Base-by-base conservation (phyloP, 2,113 vertebrate genomes). In the Mixornis gularis region DNA sequence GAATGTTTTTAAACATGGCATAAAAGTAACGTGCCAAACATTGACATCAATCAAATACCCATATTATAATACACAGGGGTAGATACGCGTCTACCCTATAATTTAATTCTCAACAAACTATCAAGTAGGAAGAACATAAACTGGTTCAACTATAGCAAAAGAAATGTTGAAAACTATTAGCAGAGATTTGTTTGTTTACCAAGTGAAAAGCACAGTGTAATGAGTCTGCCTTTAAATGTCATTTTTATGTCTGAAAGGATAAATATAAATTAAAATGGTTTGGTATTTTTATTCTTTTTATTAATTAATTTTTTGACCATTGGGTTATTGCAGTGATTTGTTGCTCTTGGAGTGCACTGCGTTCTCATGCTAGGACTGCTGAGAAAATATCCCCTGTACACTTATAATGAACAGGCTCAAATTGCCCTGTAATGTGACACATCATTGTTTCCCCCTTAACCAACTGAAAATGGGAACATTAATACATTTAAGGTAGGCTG, bases 271-370 rank as follows among this genome's bases (percentile, higher is more conserved):
- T 71, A 46, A 86, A 79, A 52, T 17, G 59, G 8, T 68, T 82
- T 3, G 24, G 3, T 2, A 76, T 76, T 88, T 51, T 76, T 58
- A 58, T 68, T 78, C 15, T 79, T 81, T 49, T 85, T 59, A 46
- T 72, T 58, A 90, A 84, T 64, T 90, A 72, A 56, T 73, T 79
- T 93, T 92, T 87, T 91, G 65, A 69, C 27, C 29, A 69, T 15
- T 82, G 44, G 30, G 22, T 73, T 92, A 66, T 41, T 94, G 38
- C 22, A 79, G 59, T 79, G 63, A 73, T 82, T 90, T 84, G 12
- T 55, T 85, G 12, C 53, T 82, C n/a, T 87, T 90, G 55, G 27
- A 71, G 27, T 62, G 48, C 9, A 26, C 13, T 70, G 27, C 73
- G 40, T 59, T 90, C 63, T 87, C 8, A 13, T 58, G 10, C 30